Base-by-base conservation (phyloP, 1,140 invertebrate species). In the Drosophila paulistorum region DNA sequence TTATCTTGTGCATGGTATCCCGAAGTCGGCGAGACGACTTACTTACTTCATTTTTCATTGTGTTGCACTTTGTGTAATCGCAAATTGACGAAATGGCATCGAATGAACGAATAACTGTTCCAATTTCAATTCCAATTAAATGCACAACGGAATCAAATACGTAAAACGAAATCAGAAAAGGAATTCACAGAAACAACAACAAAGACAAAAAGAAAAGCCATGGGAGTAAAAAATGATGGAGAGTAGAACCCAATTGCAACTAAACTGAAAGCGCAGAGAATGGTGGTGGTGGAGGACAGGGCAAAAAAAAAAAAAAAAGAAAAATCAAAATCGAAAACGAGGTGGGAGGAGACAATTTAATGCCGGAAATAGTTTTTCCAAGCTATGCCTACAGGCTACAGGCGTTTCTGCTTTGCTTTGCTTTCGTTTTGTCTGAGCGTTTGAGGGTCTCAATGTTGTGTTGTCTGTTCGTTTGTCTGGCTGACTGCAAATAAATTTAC, bases 321-420 rank as follows among this genome's bases (percentile, higher is more conserved):
- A 48, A 48, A 17, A 45, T 45, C 42, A 17, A 48, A 17, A 48
- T 17, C 45, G 30, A 48, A 48, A 48, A 48, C 14, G 14, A 48
- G 45, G 45, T 48, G 45, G 45, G 13, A 11, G 45, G 17, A 73
- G 65, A 72, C 73, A 81, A 76, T 80, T 80, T 80, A 80, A 80
- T 79, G 78, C 77, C 78, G 78, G 78, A 80, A 80, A 79, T 80
- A 80, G 78, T 80, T 79, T 80, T 77, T 75, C 68, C 71, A 60
- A 68, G 45, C 69, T 48, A 55, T 77, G 76, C 64, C 58, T 54
- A 51, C 20, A 51, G 45, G 11, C 37, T 11, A 39, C 37, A 13
- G 45, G 41, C 60, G 20, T 1, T 39, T 64, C 37, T 17, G 14
- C 17, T 48, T 48, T 20, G 45, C 11, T 14, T 7, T 14, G 6